These are phyloP conservation scores for Drosophila erecta DNA, from an alignment of 1,140 invertebrate genomes.

Conservation along the genomic window DNA sequence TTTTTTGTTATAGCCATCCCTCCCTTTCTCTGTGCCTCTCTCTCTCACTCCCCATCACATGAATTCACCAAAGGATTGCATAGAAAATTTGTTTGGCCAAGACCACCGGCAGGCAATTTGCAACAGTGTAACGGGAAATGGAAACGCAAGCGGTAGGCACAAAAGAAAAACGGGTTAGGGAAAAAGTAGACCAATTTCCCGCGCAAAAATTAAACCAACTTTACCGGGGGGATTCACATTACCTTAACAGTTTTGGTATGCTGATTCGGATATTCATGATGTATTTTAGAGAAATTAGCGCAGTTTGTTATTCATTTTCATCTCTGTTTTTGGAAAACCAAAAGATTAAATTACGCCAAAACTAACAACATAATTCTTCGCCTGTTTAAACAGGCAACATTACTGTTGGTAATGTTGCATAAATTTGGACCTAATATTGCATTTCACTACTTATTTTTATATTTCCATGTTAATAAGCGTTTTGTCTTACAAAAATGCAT, in stretches of 20 bases:
- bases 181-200: conserved; percentile 1
- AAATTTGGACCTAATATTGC: too few species aligned
- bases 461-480: too few species aligned
- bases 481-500: too few species aligned
- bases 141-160: not conserved
- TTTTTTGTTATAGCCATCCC: not conserved
- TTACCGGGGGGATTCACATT: not conserved
- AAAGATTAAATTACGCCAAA: too few species aligned
- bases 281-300: not conserved
- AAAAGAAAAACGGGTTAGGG: not conserved
- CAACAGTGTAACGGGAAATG: conserved; percentile 14
- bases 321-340: not conserved
- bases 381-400: too few species aligned
- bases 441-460: too few species aligned
- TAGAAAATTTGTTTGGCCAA: conserved; percentile 40
- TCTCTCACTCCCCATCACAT: not conserved
- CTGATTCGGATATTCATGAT: not conserved
- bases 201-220: conserved; percentile 5
- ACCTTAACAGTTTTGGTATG: not conserved
- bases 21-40: too few species aligned
- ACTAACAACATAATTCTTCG: too few species aligned
- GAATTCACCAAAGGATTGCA: conserved; percentile 42
- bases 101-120: conserved; percentile 44
- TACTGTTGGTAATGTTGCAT: too few species aligned
- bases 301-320: not conserved